Evolutionary conservation across 1,140 invertebrate species (phyloP), one percentile per base, ranked within the genome.

Genomic region (Trichonephila inaurata): DNA sequence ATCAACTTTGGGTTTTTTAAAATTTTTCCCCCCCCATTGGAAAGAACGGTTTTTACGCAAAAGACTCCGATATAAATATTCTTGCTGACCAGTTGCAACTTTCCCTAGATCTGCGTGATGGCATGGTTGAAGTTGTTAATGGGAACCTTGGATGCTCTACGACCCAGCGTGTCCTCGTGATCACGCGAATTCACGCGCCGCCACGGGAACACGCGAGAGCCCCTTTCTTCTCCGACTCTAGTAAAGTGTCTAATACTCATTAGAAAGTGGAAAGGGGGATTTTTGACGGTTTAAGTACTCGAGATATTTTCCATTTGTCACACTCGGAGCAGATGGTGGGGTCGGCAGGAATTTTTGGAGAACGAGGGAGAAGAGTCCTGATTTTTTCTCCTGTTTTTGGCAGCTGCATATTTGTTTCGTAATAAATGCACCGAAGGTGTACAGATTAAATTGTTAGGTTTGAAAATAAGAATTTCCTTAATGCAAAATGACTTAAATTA

Each of bases 1-100:
- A 89, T 89, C 88, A 89, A 89, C 64, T 89, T 89, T 89, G 88
- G 77, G 77, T 89, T 66, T 89, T 89, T 89, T 89, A 89, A 77
- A 66, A 61, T 64, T 61, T 24, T 24, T 61, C 28, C 19, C 66
- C 88, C 88, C 28, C 86, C 82, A 51, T 85, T 58, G 58, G 72
- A 51, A 51, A 51, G 51, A 51, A 12, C 51, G 24, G 58, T 85
- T 85, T 60, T 51, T 60, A 60, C 82, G 44, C 58, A 58, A 58
- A 51, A 58, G 82, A 40, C 85, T 64, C 24, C 51, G 21, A 87
- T 87, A 87, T 87, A 87, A 87, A 87, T 87, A 87, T 87, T 72
- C 88, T 89, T 89, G 58, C 61, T 89, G 88, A 89, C 88, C 88
- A 89, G 64, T 89, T 89, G 88, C 66, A 51, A 24, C 60, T 44